Evolutionary conservation across 2,113 vertebrate genomes (phyloP), one percentile per base, ranked within the genome.

Genomic region (Hepsetus odoe): DNA sequence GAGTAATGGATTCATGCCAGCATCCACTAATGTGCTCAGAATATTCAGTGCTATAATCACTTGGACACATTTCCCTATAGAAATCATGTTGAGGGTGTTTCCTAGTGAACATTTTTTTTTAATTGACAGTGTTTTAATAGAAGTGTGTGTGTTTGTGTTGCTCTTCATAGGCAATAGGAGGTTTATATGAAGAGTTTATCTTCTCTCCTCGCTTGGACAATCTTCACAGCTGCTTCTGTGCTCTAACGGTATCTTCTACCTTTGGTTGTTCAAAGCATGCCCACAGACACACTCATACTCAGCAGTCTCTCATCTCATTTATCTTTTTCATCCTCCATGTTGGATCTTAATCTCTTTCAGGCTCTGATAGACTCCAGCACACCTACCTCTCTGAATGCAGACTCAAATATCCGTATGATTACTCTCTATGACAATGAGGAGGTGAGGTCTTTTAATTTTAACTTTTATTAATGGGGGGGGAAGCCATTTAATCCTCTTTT

Each of bases 201-300:
- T 99, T 95, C 85, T 94, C 96, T 3, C 94, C 97, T 5, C 95
- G 98, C 18, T 91, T 99, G 89, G 98, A 99, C 88, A 99, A 99
- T 79, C 91, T 99, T 28, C 98, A 99, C 89, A 99, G 98, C 93
- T 98, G 97, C 92, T 99, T 93, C 92, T 99, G 98, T 2, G 96
- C 97, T 82, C 91, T 99, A 81, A 94, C 97, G 94, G 98, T 99
- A 80, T 87, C 90, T 64, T 28, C 62, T 16, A 78, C 89, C 89
- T 32, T 13, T 67, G 16, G 42, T 55, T 26, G 6, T 9, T 56
- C 1, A 22, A 12, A 5, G 1, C 14, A 26, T 2, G 3, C 72
- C 42, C 20, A 53, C 18, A 9, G 44, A 46, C 49, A 46, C 11
- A n/a, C 49, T 8, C 20, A 46, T 14, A 8, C 7, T 46, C 14